Base-by-base conservation (phyloP, 2,888 invertebrate species). In the Lasius platythorax region DNA sequence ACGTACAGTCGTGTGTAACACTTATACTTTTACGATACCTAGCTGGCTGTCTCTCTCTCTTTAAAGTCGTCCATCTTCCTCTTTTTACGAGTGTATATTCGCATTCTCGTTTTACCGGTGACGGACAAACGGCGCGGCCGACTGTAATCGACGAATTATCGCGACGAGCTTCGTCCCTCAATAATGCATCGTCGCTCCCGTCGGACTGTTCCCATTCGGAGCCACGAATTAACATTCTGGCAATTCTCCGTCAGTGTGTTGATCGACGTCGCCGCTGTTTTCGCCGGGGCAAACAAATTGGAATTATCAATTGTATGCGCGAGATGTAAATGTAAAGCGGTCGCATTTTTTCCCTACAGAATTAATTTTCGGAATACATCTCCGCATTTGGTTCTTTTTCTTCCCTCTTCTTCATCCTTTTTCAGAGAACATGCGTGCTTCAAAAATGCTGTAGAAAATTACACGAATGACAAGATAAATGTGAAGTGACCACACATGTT, bases 181-280 rank as follows among this genome's bases (percentile, higher is more conserved):
- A 79, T 81, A 81, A 81, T 73, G 73, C 73, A 73, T 33, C 18
- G 53, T 68, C 50, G 75, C 23, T 18, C 12, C 23, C 50, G 61
- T 23, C 63, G 63, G 50, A 28, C 64, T 37, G 50, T 64, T 78
- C 5, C 30, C 74, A 23, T 63, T 63, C 46, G n/a, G 6, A 53
- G 53, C n/a, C 81, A 30, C 64, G 66, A 82, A 78, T 74, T 75
- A 78, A 82, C 75, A 64, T 81, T 33, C 61, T 61, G 73, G 61
- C 79, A 70, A 81, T 81, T 73, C 73, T 81, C 61, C 73, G 73
- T 73, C 61, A 73, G 46, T 11, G 28, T 72, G 79, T 81, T 81
- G 73, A 81, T 81, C 79, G 73, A 73, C 79, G 73, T 73, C 58
- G 73, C 79, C 61, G 58, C 61, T 81, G 43, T 73, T 81, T 79